A percentile compares a stretch with the other conserved stretches of the same genome.
Evolutionary conservation across 2,113 vertebrate genomes (phyloP).

Genomic region (Cyanoliseus patagonus): DNA sequence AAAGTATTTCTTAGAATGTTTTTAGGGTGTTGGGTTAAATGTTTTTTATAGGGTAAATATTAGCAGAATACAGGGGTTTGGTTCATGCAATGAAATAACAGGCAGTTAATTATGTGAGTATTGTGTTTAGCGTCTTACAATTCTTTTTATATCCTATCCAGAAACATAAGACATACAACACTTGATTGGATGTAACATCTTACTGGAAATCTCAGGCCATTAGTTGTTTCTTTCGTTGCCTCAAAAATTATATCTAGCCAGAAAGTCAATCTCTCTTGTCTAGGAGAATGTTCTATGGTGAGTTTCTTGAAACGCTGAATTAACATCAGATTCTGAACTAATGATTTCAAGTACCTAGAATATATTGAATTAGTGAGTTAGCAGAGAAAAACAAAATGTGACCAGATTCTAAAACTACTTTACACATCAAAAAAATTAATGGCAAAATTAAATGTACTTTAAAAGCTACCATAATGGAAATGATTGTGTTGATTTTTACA

Average conservation of each 20-base stretch:
- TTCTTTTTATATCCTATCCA: neutral
- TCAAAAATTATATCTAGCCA: constrained; percentile 98
- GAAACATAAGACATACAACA: constrained; percentile 25
- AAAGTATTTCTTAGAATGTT: neutral
- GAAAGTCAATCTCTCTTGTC: constrained; percentile 89
- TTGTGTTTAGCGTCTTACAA: neutral
- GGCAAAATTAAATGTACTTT: neutral
- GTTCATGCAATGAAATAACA: neutral
- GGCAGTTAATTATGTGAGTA: neutral
- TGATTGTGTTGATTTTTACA: neutral
- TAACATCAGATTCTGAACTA: constrained; percentile 92
- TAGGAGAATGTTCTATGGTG: constrained; percentile 83
- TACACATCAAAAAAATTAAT: neutral
- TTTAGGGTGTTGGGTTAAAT: neutral
- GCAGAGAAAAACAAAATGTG: neutral
- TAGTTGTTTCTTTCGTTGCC: constrained; percentile 84
- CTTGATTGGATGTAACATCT: constrained; percentile 23
- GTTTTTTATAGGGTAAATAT: neutral
- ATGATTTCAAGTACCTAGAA: constrained; percentile 90
- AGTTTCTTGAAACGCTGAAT: constrained; percentile 92
- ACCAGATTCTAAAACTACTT: neutral
- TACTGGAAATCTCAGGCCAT: constrained; percentile 93
- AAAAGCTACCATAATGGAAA: neutral
- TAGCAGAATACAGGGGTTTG: neutral
- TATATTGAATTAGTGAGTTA: constrained; percentile 37